Percentiles rank a stretch among this genome's conserved stretches.
Evolutionary conservation across 2,797 vertebrate genomes (phyloP).

Genomic region (Arrhamphus sclerolepis): DNA sequence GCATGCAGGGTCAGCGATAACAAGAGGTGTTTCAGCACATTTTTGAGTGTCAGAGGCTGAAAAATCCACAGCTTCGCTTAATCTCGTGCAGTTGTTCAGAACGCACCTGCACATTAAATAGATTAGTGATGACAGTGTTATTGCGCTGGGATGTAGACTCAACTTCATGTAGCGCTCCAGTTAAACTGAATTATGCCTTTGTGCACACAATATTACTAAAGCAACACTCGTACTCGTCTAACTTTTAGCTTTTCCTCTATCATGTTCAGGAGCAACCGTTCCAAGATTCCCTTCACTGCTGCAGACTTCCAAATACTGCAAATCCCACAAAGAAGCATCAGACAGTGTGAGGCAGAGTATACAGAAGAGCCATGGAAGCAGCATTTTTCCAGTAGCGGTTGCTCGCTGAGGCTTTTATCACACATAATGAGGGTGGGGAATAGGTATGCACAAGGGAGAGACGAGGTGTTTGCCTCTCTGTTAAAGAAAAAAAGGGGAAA

Average conservation of each 20-base stretch:
- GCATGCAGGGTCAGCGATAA: slow-evolving; percentile 44
- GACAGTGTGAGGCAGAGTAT: slow-evolving; percentile 14
- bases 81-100: not conserved
- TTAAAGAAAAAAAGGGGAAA: slow-evolving; percentile 19
- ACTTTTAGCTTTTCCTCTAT: slow-evolving; percentile 38
- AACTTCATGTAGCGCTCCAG: not conserved
- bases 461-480: slow-evolving; percentile 20
- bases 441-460: slow-evolving; percentile 24
- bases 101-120: not conserved
- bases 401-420: slow-evolving; percentile 58
- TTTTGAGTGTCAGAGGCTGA: slow-evolving; percentile 1
- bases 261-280: slow-evolving; percentile 52
- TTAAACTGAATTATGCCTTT: slow-evolving; percentile 1
- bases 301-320: slow-evolving; percentile 72
- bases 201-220: slow-evolving; percentile 4
- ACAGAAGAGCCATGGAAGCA: slow-evolving; percentile 20
- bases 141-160: not conserved
- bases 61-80: slow-evolving; percentile 1
- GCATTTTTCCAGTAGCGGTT: slow-evolving; percentile 58
- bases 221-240: slow-evolving; percentile 13
- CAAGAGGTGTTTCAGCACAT: slow-evolving; percentile 39
- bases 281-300: slow-evolving; percentile 72
- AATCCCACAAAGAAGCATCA: slow-evolving; percentile 37
- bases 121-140: not conserved
- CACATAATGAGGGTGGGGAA: slow-evolving; percentile 53